Evolutionary conservation across 2,113 vertebrate genomes (phyloP).

Genomic region (Ploceus nigricollis): DNA sequence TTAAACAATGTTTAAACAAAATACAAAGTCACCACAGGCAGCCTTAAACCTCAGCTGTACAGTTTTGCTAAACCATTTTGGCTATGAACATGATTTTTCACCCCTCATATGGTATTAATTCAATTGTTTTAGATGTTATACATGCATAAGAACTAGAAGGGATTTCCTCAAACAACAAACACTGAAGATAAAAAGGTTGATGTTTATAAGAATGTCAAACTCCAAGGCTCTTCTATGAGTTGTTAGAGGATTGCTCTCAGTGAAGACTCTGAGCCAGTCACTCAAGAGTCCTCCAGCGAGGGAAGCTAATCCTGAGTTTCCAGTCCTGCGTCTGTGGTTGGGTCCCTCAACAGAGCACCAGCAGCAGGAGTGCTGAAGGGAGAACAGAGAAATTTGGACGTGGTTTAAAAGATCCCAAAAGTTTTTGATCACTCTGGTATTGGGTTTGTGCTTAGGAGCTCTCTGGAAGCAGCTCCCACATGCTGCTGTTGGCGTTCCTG

Average conservation of each 20-base stretch:
- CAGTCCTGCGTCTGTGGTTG: rapidly evolving
- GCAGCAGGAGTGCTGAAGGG: not conserved
- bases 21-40: not conserved
- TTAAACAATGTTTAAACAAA: conserved; percentile 50
- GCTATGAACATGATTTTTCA: not conserved
- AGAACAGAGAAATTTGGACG: not conserved
- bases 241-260: not conserved
- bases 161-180: conserved; percentile 43
- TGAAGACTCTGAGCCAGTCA: not conserved
- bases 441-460: not conserved
- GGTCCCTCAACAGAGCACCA: not conserved
- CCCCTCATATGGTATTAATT: conserved; percentile 53
- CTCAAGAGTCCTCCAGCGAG: not conserved
- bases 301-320: not conserved
- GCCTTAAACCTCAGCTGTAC: not conserved
- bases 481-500: rapidly evolving
- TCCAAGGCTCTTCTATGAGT: not conserved
- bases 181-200: conserved; percentile 3
- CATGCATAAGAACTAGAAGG: not conserved
- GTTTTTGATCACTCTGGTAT: rapidly evolving
- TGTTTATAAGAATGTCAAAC: conserved; percentile 40
- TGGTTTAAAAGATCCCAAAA: not conserved
- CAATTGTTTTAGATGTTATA: conserved; percentile 29
- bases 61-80: conserved; percentile 5
- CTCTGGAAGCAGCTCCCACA: not conserved